phyloP scores from a whole-genome alignment of 2,113 vertebrate genomes.

The Limnothrissa miodon region DNA sequence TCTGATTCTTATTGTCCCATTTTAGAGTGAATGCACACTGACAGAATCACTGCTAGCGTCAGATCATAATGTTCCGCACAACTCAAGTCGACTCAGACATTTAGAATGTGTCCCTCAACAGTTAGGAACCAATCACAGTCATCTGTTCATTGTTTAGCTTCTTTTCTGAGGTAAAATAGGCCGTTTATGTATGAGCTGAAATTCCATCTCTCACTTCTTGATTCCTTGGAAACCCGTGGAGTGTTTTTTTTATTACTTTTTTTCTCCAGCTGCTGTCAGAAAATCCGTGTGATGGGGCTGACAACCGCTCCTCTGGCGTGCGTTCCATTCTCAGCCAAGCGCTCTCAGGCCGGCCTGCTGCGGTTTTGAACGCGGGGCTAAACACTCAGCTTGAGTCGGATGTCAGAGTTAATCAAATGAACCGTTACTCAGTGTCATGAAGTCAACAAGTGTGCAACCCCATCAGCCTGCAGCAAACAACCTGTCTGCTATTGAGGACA shows the following conservation, averaged over 20 bases:
- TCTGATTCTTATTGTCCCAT: neutral
- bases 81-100: neutral
- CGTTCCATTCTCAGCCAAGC: neutral
- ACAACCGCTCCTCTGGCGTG: neutral
- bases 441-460: neutral
- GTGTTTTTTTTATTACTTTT: neutral
- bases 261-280: neutral
- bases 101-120: neutral
- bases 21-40: neutral
- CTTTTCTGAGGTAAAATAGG: conserved; percentile 1
- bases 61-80: neutral
- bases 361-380: neutral
- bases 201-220: conserved; percentile 16
- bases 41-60: neutral
- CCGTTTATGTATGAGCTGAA: conserved; percentile 3
- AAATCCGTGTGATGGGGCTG: conserved; percentile 1
- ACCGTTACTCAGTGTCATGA: neutral
- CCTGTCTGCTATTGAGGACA: neutral
- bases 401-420: neutral
- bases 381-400: neutral
- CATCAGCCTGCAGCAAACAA: neutral
- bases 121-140: neutral
- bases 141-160: neutral
- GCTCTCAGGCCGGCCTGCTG: neutral
- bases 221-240: neutral